phyloP scores from a whole-genome alignment of 2,797 vertebrate genomes.

The Sebastes ruberrimus region DNA sequence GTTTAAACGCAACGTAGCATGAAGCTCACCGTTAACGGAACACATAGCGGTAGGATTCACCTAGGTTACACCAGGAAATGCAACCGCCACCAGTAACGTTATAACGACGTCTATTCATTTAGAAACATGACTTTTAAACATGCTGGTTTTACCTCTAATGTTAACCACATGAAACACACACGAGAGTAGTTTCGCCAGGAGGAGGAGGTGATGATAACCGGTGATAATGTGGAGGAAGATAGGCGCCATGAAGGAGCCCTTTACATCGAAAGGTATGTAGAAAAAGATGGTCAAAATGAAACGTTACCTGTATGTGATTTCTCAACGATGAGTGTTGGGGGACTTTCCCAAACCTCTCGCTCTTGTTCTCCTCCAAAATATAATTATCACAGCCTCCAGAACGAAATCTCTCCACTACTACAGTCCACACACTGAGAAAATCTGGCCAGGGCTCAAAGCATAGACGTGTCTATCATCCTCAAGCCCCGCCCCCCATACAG shows the following conservation, averaged over 20 bases:
- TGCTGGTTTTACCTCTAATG: not conserved
- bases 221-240: constrained; percentile 57
- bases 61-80: constrained; percentile 48
- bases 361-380: constrained; percentile 48
- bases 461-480: constrained; percentile 66
- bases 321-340: constrained; percentile 21
- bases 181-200: not conserved
- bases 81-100: not conserved
- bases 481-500: constrained; percentile 67
- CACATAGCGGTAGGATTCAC: constrained; percentile 22
- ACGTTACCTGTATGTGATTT: constrained; percentile 64
- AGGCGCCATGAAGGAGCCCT: constrained; percentile 65
- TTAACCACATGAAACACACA: not conserved
- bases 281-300: not conserved
- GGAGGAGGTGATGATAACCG: constrained; percentile 54
- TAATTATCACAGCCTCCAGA: constrained; percentile 51
- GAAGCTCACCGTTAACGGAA: constrained; percentile 10
- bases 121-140: not conserved
- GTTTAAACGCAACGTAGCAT: constrained; percentile 16
- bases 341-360: constrained; percentile 54
- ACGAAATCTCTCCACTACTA: constrained; percentile 43
- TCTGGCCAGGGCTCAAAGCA: constrained; percentile 52
- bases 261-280: constrained; percentile 31
- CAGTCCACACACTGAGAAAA: constrained; percentile 50
- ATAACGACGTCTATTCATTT: not conserved